phyloP scores from a whole-genome alignment of 1,140 invertebrate species.

The Psilanteris sp. region DNA sequence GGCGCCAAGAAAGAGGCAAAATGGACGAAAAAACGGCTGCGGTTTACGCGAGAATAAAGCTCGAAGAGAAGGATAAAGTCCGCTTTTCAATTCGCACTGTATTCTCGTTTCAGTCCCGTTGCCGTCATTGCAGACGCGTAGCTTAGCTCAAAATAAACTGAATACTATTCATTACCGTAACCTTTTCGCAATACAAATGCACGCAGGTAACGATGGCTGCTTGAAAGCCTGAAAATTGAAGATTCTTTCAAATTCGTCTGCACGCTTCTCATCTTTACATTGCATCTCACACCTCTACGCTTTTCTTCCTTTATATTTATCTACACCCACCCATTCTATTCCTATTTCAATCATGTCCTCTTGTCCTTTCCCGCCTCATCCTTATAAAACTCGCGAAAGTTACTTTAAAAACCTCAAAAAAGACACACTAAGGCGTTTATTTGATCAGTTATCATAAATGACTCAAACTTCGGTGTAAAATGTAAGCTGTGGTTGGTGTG shows the following conservation, averaged over 20 bases:
- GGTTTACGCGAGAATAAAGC: constrained; percentile 4
- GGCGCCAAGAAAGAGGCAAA: not conserved
- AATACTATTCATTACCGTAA: constrained; percentile 75
- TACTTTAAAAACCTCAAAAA: constrained; percentile 36
- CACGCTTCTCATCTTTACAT: constrained; percentile 23
- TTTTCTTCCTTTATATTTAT: constrained; percentile 44
- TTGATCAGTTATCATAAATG: constrained; percentile 47
- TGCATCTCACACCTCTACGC: constrained; percentile 13
- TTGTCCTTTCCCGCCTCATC: constrained; percentile 12
- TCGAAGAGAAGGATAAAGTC: constrained; percentile 30
- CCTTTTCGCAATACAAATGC: constrained; percentile 58
- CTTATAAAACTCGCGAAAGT: constrained; percentile 25
- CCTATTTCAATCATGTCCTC: constrained; percentile 24
- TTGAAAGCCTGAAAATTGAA: constrained; percentile 72
- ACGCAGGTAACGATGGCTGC: constrained; percentile 63
- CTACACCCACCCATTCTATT: constrained; percentile 33
- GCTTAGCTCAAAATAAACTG: constrained; percentile 74
- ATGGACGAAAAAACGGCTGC: not conserved
- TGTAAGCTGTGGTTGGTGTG: constrained; percentile 16
- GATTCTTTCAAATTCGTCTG: constrained; percentile 70
- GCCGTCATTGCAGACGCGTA: constrained; percentile 56
- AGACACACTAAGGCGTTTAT: constrained; percentile 51
- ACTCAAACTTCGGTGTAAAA: constrained; percentile 42
- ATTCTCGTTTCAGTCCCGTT: constrained; percentile 38
- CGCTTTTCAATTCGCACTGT: constrained; percentile 51